These are phyloP conservation scores for Doryteuthis pealeii DNA, from an alignment of 1,140 invertebrate genomes.

Conservation along the genomic window DNA sequence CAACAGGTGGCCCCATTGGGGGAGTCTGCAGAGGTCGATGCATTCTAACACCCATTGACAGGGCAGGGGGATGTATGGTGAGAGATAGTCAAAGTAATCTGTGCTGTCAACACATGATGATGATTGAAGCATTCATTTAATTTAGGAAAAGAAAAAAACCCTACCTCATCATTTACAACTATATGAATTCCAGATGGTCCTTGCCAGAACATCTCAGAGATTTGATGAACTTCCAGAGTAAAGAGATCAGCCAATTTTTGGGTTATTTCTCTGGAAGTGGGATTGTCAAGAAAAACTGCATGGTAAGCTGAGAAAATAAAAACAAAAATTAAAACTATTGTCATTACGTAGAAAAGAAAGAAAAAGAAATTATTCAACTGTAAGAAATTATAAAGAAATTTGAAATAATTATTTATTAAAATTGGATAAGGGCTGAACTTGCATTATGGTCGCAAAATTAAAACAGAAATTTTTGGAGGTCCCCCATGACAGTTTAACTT, in stretches of 20 bases:
- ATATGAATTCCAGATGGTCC: constrained; percentile 76
- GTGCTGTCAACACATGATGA: too few relatives aligned
- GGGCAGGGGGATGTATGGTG: too few relatives aligned
- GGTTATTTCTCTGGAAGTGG: constrained; percentile 70
- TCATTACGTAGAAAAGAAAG: not conserved
- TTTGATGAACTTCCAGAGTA: constrained; percentile 64
- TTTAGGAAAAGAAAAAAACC: too few relatives aligned
- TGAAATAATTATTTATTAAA: not conserved
- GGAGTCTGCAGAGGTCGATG: too few relatives aligned
- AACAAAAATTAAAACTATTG: not conserved
- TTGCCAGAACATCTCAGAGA: constrained; percentile 71
- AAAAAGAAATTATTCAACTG: not conserved
- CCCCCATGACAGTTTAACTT: too few relatives aligned
- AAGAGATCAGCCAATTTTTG: constrained; percentile 69
- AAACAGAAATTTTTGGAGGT: too few relatives aligned
- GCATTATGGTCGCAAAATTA: too few relatives aligned
- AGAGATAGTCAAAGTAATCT: too few relatives aligned
- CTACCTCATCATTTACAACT: constrained; percentile 73
- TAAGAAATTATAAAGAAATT: constrained; percentile 3
- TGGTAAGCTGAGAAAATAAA: constrained; percentile 68
- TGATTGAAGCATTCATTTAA: too few relatives aligned
- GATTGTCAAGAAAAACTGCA: constrained; percentile 75
- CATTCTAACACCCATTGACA: too few relatives aligned
- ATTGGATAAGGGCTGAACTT: not conserved
- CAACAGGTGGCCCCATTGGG: too few relatives aligned